Conservation (phyloP, 2,797 vertebrate species). For the Ptychobarbus kaznakovi region DNA sequence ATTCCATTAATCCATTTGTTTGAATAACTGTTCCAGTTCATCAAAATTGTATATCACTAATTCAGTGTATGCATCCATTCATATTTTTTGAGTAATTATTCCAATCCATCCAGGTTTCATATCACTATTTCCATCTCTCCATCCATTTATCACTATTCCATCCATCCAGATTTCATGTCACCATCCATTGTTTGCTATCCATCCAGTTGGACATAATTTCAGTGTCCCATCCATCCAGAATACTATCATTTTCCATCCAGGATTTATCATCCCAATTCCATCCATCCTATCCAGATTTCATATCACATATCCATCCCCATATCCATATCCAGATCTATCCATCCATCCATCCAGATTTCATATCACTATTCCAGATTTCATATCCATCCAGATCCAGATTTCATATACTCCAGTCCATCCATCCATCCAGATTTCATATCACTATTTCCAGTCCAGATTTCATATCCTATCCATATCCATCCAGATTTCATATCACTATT, state of each 20-base stretch:
- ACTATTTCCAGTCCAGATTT: too few relatives aligned
- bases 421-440: not conserved
- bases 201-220: not conserved
- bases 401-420: too few relatives aligned
- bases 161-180: too few relatives aligned
- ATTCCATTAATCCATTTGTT: not conserved
- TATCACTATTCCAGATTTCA: not conserved
- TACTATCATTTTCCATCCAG: too few relatives aligned
- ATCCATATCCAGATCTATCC: not conserved
- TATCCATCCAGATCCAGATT: too few relatives aligned
- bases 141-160: not conserved
- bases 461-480: not conserved
- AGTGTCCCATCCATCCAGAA: not conserved
- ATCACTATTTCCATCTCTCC: too few relatives aligned
- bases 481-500: too few relatives aligned
- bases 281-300: too few relatives aligned
- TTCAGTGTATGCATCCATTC: not conserved
- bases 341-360: not conserved
- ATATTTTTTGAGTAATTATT: not conserved
- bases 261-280: too few relatives aligned
- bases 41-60: not conserved
- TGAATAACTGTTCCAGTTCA: not conserved
- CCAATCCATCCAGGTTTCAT: too few relatives aligned
- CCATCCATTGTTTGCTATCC: not conserved
- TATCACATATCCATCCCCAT: not conserved